Conservation (phyloP, 2,113 vertebrate genomes). For the Chamaea fasciata region DNA sequence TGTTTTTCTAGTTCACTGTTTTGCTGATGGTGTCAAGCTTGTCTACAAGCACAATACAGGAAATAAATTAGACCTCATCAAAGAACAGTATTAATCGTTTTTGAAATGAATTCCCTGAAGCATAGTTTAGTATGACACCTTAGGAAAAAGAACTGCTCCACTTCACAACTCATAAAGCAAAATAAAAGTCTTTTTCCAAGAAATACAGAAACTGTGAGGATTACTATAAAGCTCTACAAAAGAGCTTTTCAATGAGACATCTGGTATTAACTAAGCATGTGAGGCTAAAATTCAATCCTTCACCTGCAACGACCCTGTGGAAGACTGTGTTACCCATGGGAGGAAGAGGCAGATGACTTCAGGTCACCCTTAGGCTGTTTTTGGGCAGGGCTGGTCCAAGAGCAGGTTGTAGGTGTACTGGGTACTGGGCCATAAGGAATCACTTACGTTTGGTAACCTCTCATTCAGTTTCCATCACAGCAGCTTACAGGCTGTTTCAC, state of each 20-base stretch:
- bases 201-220: background rate
- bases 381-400: background rate
- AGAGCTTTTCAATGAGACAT: conserved; percentile 38
- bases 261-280: conserved; percentile 43
- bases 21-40: background rate
- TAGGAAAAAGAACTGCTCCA: background rate
- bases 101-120: background rate
- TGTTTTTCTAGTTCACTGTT: background rate
- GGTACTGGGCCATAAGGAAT: background rate
- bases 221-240: conserved; percentile 31
- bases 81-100: background rate
- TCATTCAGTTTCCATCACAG: background rate
- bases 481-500: background rate
- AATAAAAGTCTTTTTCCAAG: background rate
- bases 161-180: background rate
- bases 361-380: background rate
- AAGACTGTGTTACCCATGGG: background rate
- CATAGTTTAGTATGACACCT: background rate
- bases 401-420: background rate
- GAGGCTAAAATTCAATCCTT: conserved; percentile 7
- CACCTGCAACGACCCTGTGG: conserved; percentile 13
- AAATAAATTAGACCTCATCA: conserved; percentile 29
- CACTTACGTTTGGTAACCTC: background rate
- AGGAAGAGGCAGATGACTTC: conserved; percentile 8
- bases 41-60: background rate